Percentiles rank a stretch among this genome's conserved stretches.
phyloP scores from a whole-genome alignment of 2,888 invertebrate genomes.

The Drosophila prolongata region DNA sequence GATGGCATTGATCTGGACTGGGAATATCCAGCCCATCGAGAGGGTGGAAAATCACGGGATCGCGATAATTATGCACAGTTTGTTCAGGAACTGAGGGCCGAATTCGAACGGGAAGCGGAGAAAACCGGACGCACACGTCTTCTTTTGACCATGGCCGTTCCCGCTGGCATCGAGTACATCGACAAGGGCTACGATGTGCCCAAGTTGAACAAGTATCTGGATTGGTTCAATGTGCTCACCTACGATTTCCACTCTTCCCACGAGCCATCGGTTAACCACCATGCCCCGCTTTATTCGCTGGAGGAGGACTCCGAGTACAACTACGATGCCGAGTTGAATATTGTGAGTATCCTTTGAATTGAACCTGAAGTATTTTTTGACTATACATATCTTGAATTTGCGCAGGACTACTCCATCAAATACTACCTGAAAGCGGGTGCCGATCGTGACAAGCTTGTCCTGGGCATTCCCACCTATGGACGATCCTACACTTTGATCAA shows the following conservation, averaged over 20 bases:
- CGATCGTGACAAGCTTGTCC: constrained; percentile 90
- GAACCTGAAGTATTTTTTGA: background rate
- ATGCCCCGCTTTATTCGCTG: constrained; percentile 92
- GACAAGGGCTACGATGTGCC: constrained; percentile 97
- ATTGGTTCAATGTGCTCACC: constrained; percentile 95
- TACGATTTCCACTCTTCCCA: constrained; percentile 97
- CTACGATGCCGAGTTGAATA: constrained; percentile 93
- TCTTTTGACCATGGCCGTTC: constrained; percentile 96
- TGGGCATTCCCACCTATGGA: constrained; percentile 96
- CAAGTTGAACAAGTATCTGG: constrained; percentile 93
- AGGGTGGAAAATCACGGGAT: constrained; percentile 91
- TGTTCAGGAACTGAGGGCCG: constrained; percentile 94
- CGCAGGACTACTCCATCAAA: constrained; percentile 93
- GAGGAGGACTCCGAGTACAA: constrained; percentile 94
- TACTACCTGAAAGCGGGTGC: constrained; percentile 92
- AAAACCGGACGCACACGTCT: constrained; percentile 92
- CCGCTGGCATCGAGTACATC: constrained; percentile 96
- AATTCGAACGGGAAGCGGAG: constrained; percentile 93
- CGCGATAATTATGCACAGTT: constrained; percentile 94
- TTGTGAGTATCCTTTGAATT: constrained; percentile 87
- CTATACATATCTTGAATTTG: background rate
- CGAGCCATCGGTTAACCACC: constrained; percentile 96
- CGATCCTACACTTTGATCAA: constrained; percentile 95
- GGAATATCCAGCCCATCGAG: constrained; percentile 86
- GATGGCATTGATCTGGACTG: constrained; percentile 97